A percentile compares a stretch with the other conserved stretches of the same genome.
These are phyloP conservation scores for Lycodopsis pacificus DNA, from an alignment of 2,797 vertebrate genomes.

Conservation along the genomic window DNA sequence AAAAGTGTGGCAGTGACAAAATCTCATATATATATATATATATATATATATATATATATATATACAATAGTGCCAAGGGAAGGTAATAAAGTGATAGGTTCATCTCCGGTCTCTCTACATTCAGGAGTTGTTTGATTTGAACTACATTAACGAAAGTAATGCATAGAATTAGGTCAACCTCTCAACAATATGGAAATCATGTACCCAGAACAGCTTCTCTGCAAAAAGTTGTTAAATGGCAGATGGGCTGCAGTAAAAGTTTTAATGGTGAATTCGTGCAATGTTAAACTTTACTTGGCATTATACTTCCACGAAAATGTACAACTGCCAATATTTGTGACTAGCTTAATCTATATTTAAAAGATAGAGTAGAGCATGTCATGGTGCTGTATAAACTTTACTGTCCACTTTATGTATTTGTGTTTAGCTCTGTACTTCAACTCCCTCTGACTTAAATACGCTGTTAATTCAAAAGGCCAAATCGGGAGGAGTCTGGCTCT, in stretches of 20 bases:
- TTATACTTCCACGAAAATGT: constrained; percentile 15
- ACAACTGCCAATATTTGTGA: background rate
- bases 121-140: constrained; percentile 36
- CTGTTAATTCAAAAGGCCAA: constrained; percentile 23
- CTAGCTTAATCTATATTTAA: constrained; percentile 28
- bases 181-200: constrained; percentile 42
- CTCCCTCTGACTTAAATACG: background rate
- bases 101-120: constrained; percentile 35
- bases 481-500: constrained; percentile 10
- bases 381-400: constrained; percentile 18
- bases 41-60: no score
- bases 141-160: constrained; percentile 31
- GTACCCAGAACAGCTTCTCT: constrained; percentile 22
- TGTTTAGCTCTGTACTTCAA: constrained; percentile 20
- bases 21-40: no score
- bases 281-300: constrained; percentile 27
- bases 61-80: constrained; percentile 13
- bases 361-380: background rate
- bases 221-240: constrained; percentile 28
- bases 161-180: constrained; percentile 47
- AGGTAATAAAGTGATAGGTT: constrained; percentile 33
- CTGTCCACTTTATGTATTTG: constrained; percentile 7
- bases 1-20: constrained; percentile 12
- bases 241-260: constrained; percentile 37
- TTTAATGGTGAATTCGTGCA: constrained; percentile 35